Evolutionary conservation across 1,140 invertebrate species (phyloP).

Genomic region (Campoletis sonorensis): DNA sequence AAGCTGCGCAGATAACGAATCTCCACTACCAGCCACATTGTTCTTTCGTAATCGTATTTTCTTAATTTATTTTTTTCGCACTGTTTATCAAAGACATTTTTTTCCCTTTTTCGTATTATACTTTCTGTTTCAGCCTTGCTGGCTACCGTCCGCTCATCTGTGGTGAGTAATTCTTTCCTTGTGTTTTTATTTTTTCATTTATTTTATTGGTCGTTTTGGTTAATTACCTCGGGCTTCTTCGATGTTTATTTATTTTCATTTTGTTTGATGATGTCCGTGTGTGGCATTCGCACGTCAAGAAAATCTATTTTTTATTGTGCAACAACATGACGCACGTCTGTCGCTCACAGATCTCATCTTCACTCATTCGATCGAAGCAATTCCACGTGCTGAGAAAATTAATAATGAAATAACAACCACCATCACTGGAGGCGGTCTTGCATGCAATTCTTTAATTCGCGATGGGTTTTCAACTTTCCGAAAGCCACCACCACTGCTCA

Average conservation of each 20-base stretch:
- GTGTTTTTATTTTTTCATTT: slow-evolving; percentile 33
- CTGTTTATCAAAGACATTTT: neutral
- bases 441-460: slow-evolving; percentile 9
- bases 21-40: slow-evolving; percentile 39
- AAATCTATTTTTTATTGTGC: slow-evolving; percentile 34
- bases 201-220: neutral
- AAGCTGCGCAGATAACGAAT: slow-evolving; percentile 56
- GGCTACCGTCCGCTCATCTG: slow-evolving; percentile 67
- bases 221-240: neutral
- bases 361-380: slow-evolving; percentile 26
- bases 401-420: neutral
- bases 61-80: slow-evolving; percentile 8
- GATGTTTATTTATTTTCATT: neutral
- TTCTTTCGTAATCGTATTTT: slow-evolving; percentile 57
- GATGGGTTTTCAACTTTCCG: slow-evolving; percentile 21
- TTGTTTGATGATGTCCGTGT: neutral
- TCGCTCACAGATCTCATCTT: slow-evolving; percentile 22
- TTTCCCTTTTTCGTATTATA: slow-evolving; percentile 42
- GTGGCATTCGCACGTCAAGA: slow-evolving; percentile 29
- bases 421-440: slow-evolving; percentile 1
- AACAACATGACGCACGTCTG: slow-evolving; percentile 41
- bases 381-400: slow-evolving; percentile 1
- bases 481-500: neutral
- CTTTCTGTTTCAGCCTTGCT: slow-evolving; percentile 72
- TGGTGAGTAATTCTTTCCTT: slow-evolving; percentile 71